Evolutionary conservation across 2,888 invertebrate species (phyloP).

Genomic region (Brachyptera putata): DNA sequence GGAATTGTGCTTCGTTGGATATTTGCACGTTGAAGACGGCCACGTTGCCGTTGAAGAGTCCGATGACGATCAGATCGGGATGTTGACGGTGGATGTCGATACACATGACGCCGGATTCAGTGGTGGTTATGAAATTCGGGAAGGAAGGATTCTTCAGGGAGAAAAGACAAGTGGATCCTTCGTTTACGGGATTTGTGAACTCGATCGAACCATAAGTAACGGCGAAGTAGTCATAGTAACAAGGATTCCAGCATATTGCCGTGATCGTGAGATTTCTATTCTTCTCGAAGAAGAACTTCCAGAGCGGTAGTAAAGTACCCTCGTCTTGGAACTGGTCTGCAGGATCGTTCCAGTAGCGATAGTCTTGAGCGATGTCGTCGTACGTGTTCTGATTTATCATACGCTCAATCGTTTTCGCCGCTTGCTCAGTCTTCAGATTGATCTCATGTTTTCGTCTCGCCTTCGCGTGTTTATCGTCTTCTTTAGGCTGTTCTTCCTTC

Average conservation of each 20-base stretch:
- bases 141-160: constrained; percentile 91
- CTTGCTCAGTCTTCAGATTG: constrained; percentile 48
- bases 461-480: constrained; percentile 37
- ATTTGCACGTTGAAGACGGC: constrained; percentile 80
- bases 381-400: constrained; percentile 94
- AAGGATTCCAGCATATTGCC: constrained; percentile 80
- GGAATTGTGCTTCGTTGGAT: constrained; percentile 62
- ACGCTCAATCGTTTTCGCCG: constrained; percentile 82
- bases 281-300: constrained; percentile 86
- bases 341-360: constrained; percentile 94
- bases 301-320: constrained; percentile 86
- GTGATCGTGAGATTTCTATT: constrained; percentile 83
- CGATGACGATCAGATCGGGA: constrained; percentile 79
- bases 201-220: constrained; percentile 88
- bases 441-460: constrained; percentile 46
- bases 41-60: constrained; percentile 80
- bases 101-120: constrained; percentile 83
- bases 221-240: constrained; percentile 86
- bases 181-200: constrained; percentile 74
- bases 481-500: constrained; percentile 49
- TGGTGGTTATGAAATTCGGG: constrained; percentile 81
- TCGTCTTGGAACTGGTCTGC: constrained; percentile 91
- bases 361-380: constrained; percentile 89
- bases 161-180: constrained; percentile 81
- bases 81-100: constrained; percentile 78